Percentiles rank a stretch among this genome's conserved stretches.
phyloP scores from a whole-genome alignment of 2,797 vertebrate genomes.

The Hydrophis major region DNA sequence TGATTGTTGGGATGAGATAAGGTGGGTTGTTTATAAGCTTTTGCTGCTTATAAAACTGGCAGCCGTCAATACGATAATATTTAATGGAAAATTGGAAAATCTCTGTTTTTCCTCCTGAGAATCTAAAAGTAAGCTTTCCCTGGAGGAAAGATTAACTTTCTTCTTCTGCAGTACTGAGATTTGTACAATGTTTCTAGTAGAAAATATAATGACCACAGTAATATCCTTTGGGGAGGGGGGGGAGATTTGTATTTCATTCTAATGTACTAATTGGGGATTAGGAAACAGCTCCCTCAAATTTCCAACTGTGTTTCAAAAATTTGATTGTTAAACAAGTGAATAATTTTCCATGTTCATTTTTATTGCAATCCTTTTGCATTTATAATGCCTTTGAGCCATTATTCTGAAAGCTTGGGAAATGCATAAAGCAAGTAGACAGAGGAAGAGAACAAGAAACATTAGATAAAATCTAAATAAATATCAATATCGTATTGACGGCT shows the following conservation, averaged over 20 bases:
- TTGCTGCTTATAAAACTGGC: not conserved
- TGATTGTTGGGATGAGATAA: not conserved
- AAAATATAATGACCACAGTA: not conserved
- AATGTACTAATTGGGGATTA: not conserved
- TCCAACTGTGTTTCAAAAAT: not conserved
- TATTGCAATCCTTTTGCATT: not conserved
- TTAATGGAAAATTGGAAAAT: conserved; percentile 5
- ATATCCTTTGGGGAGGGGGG: not conserved
- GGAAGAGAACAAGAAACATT: not conserved
- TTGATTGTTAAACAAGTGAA: conserved; percentile 17
- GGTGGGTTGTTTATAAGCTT: not conserved
- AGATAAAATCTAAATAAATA: not conserved
- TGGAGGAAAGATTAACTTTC: not conserved
- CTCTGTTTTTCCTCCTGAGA: not conserved
- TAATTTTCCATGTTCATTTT: not conserved
- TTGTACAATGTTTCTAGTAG: not conserved
- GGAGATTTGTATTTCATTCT: not conserved
- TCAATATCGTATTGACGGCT: not conserved
- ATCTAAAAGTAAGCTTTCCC: not conserved
- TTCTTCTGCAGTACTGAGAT: not conserved
- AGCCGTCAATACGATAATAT: not conserved
- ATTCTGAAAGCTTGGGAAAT: not conserved
- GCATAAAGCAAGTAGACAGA: not conserved
- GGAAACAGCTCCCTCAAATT: not conserved
- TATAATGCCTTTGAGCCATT: not conserved